Evolutionary conservation across 2,797 vertebrate genomes (phyloP).

Genomic region (Macrochelys suwanniensis): DNA sequence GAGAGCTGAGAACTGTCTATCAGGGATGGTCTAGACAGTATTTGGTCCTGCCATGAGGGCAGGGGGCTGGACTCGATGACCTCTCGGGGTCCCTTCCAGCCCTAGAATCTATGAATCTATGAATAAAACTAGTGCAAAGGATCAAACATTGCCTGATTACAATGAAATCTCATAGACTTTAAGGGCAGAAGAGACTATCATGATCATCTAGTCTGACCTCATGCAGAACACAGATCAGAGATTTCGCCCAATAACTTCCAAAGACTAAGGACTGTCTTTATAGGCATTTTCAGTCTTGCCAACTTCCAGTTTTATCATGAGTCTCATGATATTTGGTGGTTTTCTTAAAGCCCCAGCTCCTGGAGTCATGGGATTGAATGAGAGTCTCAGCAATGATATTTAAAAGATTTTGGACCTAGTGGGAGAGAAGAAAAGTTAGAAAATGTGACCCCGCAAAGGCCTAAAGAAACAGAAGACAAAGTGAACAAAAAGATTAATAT

Average conservation of each 20-base stretch:
- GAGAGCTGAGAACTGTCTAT: not conserved
- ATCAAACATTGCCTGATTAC: not conserved
- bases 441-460: no score
- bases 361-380: not conserved
- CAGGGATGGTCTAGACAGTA: no score
- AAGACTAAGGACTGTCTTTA: not conserved
- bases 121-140: not conserved
- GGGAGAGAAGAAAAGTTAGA: no score
- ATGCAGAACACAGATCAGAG: not conserved
- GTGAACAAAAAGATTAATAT: not conserved
- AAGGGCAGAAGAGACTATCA: not conserved
- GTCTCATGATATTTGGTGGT: not conserved
- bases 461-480: not conserved
- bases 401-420: no score
- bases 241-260: not conserved
- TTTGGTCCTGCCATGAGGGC: no score
- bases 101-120: no score
- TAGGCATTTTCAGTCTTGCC: not conserved
- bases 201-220: not conserved
- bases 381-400: no score
- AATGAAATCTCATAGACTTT: not conserved
- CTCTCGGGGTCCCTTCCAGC: no score
- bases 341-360: not conserved
- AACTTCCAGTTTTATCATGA: not conserved
- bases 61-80: no score